Conservation (phyloP, 2,888 invertebrate species). For the Lochmaea crataegi region DNA sequence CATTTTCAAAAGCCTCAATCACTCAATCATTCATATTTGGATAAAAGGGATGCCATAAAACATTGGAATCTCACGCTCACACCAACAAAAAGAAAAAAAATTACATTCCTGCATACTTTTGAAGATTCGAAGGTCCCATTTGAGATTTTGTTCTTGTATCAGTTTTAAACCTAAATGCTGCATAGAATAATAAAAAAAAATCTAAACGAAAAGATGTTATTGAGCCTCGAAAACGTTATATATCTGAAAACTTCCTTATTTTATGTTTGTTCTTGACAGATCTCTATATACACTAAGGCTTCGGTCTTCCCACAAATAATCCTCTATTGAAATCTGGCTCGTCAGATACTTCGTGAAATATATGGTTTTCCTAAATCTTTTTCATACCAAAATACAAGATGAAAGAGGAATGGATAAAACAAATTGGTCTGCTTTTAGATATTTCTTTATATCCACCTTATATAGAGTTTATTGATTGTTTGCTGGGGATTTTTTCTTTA, state of each 20-base stretch:
- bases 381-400: slow-evolving; percentile 45
- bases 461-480: background rate
- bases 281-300: slow-evolving; percentile 51
- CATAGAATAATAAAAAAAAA: too few species aligned
- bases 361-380: slow-evolving; percentile 48
- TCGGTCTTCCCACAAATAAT: slow-evolving; percentile 40
- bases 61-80: too few species aligned
- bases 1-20: too few species aligned
- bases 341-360: slow-evolving; percentile 56
- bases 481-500: background rate
- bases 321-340: slow-evolving; percentile 53
- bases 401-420: slow-evolving; percentile 28
- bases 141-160: too few species aligned
- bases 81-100: too few species aligned
- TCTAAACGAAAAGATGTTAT: too few species aligned
- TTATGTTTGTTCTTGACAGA: slow-evolving; percentile 54
- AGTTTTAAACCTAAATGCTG: too few species aligned
- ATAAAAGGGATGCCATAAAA: too few species aligned
- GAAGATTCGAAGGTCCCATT: too few species aligned
- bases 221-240: background rate
- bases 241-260: slow-evolving; percentile 50
- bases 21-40: too few species aligned
- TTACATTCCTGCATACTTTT: too few species aligned
- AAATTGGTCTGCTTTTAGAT: slow-evolving; percentile 23
- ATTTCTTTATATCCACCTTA: background rate